Evolutionary conservation across 2,888 invertebrate genomes (phyloP), one percentile per base, ranked within the genome.

Genomic region (Stenotaenia linearis): DNA sequence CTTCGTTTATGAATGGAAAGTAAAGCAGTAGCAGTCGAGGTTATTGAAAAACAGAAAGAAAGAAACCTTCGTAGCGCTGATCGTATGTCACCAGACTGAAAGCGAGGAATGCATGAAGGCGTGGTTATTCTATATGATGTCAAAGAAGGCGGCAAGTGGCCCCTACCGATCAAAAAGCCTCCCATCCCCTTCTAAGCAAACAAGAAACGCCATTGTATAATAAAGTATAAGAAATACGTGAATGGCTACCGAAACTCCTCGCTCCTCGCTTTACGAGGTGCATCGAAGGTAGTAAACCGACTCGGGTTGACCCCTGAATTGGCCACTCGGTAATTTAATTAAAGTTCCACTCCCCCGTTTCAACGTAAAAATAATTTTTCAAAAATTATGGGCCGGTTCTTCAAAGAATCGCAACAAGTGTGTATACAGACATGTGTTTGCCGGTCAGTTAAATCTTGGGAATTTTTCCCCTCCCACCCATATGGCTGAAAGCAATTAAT

Each of bases 91-190:
- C 69, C 23, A 69, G 25, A 69, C 25, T 69, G 25, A 69, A 69
- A 69, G 69, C 69, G 2, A 25, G 69, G 69, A 69, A 69, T 69
- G 69, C 69, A 28, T 6, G 69, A 69, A 28, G 69, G 69, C 69
- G 69, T 28, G 23, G 69, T 69, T 69, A 69, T 69, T 25, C 28
- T 69, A n/a, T 69, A 15, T 69, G 69, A 69, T 69, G 45, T 69
- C 69, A 69, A 69, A 69, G 28, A 69, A 10, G 69, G 69, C 69
- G 69, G 69, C 69, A 69, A 69, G 69, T 69, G 69, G 69, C 25
- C 69, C 69, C 69, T 15, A 61, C 50, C 50, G 50, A 50, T 50
- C 50, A 18, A 50, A 50, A 50, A 50, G 32, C 32, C n/a, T 6
- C 50, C 50, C 18, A 50, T 28, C 69, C 10, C 69, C 69, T 6